A percentile compares a stretch with the other conserved stretches of the same genome.
These are phyloP conservation scores for Philopotamus ludificatus DNA, from an alignment of 1,140 invertebrate species.

Conservation along the genomic window DNA sequence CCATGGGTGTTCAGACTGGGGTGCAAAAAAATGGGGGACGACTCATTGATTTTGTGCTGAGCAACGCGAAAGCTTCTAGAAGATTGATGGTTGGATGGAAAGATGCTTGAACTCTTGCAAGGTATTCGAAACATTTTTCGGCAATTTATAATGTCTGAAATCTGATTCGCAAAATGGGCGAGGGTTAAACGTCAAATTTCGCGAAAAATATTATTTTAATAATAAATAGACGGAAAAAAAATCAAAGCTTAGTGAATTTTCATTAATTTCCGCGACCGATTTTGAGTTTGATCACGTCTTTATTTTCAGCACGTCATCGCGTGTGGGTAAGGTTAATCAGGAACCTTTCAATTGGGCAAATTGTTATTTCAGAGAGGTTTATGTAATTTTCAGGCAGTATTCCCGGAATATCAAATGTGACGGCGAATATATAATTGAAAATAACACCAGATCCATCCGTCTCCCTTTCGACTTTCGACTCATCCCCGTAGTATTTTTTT, in stretches of 20 bases:
- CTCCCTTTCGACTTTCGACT: neutral
- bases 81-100: conserved; percentile 34
- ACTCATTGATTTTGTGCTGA: conserved; percentile 40
- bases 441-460: no score
- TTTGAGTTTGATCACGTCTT: no score
- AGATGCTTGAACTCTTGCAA: conserved; percentile 23
- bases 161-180: conserved; percentile 14
- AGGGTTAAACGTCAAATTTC: neutral
- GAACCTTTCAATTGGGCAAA: no score
- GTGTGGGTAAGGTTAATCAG: no score
- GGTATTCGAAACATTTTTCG: conserved; percentile 31
- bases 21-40: conserved; percentile 19
- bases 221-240: no score
- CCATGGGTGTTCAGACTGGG: conserved; percentile 9
- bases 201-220: neutral
- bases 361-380: no score
- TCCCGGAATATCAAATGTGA: no score
- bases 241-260: neutral
- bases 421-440: no score
- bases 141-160: conserved; percentile 24
- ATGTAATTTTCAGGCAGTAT: no score
- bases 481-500: neutral
- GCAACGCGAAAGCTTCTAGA: conserved; percentile 30
- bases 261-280: no score
- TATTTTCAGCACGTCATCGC: no score